Conservation (phyloP, 2,888 invertebrate species). For the Hypomecis atomaria region DNA sequence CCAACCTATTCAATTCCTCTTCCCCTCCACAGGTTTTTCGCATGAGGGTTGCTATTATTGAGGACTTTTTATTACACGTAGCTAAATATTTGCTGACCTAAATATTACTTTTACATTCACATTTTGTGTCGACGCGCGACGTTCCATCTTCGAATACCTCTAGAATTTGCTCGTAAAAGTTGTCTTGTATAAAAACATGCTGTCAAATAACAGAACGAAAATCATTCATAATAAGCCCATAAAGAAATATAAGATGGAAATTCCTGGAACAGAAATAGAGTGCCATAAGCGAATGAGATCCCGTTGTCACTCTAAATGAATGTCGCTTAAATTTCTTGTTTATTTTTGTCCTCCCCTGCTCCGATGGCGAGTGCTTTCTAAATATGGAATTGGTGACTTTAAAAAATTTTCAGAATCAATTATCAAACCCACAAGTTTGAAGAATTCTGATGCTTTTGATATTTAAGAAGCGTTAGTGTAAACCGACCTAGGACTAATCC, state of each 20-base stretch:
- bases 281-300: slow-evolving; percentile 67
- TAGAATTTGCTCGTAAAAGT: background rate
- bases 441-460: slow-evolving; percentile 21
- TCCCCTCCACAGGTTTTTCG: slow-evolving; percentile 21
- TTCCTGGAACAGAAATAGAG: slow-evolving; percentile 56
- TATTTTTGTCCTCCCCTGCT: slow-evolving; percentile 71
- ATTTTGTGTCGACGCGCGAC: background rate
- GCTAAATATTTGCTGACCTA: slow-evolving; percentile 26
- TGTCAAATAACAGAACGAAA: slow-evolving; percentile 23
- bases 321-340: slow-evolving; percentile 74
- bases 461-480: slow-evolving; percentile 14
- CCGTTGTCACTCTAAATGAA: slow-evolving; percentile 77
- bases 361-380: slow-evolving; percentile 56
- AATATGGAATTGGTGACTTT: slow-evolving; percentile 58
- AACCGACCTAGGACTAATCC: slow-evolving; percentile 5
- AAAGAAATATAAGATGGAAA: slow-evolving; percentile 23
- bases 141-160: background rate
- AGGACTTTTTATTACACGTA: slow-evolving; percentile 16
- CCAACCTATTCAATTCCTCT: slow-evolving; percentile 26
- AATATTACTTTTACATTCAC: slow-evolving; percentile 26
- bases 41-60: slow-evolving; percentile 20
- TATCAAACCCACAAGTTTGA: slow-evolving; percentile 22
- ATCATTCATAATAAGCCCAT: slow-evolving; percentile 27
- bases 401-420: slow-evolving; percentile 52
- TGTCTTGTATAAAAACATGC: slow-evolving; percentile 14